Base-by-base conservation (phyloP, 2,888 invertebrate species). In the Molanna angustata region DNA sequence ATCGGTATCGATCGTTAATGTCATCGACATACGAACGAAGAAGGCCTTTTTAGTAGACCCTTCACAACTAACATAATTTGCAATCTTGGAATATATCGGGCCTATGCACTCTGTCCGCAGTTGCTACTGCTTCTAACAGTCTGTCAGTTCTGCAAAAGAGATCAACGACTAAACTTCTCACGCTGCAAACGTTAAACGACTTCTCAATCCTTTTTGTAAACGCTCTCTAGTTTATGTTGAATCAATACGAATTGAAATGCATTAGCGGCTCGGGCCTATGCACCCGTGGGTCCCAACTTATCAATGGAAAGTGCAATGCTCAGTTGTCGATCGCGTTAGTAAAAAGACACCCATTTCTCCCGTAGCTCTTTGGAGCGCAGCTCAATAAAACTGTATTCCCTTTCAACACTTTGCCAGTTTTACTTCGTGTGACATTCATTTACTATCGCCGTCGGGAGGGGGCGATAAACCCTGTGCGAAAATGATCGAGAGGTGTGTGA, bases 201-300 rank as follows among this genome's bases (percentile, higher is more conserved):
- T n/a, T n/a, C n/a, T n/a, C n/a, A n/a, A n/a, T n/a, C 27, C 48
- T 39, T 48, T 48, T 39, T 35, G 16, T 13, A 9, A 14, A 27
- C 3, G 14, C 17, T 17, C 13, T 20, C 13, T n/a, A 14, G 13
- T 35, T 46, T 46, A 46, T 19, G 13, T 18, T 13, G 16, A 27
- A n/a, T n/a, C n/a, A n/a, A n/a, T n/a, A n/a, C n/a, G n/a, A n/a
- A n/a, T n/a, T n/a, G n/a, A n/a, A n/a, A n/a, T n/a, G n/a, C n/a
- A n/a, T n/a, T n/a, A 46, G 31, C 33, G 31, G 40, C 31, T 37
- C 40, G 18, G 49, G 42, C 40, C 49, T 43, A 16, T 54, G 57
- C 49, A 60, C 60, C 57, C 59, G 58, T 27, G 46, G 47, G 43
- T 14, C 42, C 44, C 47, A 61, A 32, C n/a, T 32, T 6, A 32